Evolutionary conservation across 2,888 invertebrate species (phyloP).

Genomic region (Drosophila hamatofila): DNA sequence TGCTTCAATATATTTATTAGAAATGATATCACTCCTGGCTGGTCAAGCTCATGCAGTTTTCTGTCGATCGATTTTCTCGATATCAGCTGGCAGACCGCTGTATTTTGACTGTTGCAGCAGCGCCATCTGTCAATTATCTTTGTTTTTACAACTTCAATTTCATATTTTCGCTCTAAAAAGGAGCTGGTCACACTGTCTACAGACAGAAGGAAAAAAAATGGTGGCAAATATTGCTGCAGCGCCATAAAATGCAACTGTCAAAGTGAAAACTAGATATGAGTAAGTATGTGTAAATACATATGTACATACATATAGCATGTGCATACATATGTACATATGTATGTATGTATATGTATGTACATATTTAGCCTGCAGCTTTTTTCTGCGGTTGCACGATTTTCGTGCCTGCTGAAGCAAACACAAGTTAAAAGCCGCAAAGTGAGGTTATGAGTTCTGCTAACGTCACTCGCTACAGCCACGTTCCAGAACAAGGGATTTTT

Average conservation of each 20-base stretch:
- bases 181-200: constrained; percentile 9
- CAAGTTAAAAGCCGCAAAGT: constrained; percentile 23
- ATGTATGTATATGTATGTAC: not conserved
- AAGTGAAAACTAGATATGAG: constrained; percentile 7
- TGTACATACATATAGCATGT: not conserved
- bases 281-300: constrained; percentile 2
- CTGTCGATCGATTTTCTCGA: not conserved
- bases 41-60: not conserved
- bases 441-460: constrained; percentile 34
- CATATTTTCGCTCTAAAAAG: not conserved
- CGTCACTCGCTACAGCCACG: constrained; percentile 5
- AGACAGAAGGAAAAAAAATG: not conserved
- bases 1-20: not conserved
- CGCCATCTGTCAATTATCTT: constrained; percentile 1
- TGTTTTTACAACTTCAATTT: not conserved
- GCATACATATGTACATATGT: not conserved
- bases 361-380: constrained; percentile 1
- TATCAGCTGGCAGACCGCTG: not conserved
- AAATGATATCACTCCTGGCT: not conserved
- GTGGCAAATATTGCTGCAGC: constrained; percentile 7
- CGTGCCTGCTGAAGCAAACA: constrained; percentile 28
- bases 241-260: constrained; percentile 23
- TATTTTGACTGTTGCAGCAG: not conserved
- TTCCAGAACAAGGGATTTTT: not conserved
- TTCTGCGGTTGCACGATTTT: constrained; percentile 10